Percentiles rank a stretch among this genome's conserved stretches.
phyloP scores from a whole-genome alignment of 2,888 invertebrate species.

The Malachius bipustulatus region DNA sequence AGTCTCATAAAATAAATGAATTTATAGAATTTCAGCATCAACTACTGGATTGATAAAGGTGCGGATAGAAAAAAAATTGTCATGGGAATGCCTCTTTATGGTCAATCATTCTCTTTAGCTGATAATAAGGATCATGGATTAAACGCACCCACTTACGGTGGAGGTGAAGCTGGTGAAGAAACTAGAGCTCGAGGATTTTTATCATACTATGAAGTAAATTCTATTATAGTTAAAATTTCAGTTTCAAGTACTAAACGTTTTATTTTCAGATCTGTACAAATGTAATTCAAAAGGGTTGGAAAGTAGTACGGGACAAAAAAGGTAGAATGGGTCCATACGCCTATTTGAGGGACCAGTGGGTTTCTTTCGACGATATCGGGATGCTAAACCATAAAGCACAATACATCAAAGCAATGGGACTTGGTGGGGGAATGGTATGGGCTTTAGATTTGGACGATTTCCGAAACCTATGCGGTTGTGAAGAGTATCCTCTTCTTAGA shows the following conservation, averaged over 20 bases:
- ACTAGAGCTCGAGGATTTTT: constrained; percentile 80
- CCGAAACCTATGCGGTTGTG: constrained; percentile 67
- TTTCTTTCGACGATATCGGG: constrained; percentile 78
- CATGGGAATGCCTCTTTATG: constrained; percentile 82
- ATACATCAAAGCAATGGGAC: constrained; percentile 62
- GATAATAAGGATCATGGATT: constrained; percentile 52
- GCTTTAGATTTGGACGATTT: constrained; percentile 82
- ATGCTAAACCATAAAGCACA: constrained; percentile 77
- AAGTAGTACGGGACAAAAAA: constrained; percentile 58
- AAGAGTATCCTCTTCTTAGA: constrained; percentile 64
- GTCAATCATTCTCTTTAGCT: constrained; percentile 74
- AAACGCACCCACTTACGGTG: constrained; percentile 70
- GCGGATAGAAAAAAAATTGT: constrained; percentile 67
- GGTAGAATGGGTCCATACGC: constrained; percentile 84
- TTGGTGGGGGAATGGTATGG: constrained; percentile 86
- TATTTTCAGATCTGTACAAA: constrained; percentile 63
- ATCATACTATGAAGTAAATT: constrained; percentile 71
- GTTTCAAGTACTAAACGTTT: not conserved
- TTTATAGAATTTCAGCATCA: constrained; percentile 68
- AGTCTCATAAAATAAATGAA: not conserved
- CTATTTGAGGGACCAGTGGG: constrained; percentile 77
- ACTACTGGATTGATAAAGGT: constrained; percentile 76
- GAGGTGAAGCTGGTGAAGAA: constrained; percentile 80
- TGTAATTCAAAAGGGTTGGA: constrained; percentile 63
- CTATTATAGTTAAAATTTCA: constrained; percentile 1